A percentile compares a stretch with the other conserved stretches of the same genome.
phyloP scores from a whole-genome alignment of 2,797 vertebrate species.

The Microchirus variegatus region DNA sequence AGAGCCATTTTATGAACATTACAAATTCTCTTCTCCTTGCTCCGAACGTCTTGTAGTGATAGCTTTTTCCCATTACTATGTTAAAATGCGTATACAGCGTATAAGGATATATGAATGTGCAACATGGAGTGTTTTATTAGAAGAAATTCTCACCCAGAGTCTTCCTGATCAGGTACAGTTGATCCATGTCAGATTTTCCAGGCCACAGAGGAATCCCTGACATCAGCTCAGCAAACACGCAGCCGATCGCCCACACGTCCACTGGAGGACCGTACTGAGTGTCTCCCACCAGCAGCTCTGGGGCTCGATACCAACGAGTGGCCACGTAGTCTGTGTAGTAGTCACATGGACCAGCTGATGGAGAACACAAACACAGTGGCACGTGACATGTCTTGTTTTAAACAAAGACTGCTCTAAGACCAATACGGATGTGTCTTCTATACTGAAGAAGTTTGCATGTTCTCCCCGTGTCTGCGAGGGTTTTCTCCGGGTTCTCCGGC shows the following conservation, averaged over 20 bases:
- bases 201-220: constrained; percentile 92
- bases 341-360: constrained; percentile 89
- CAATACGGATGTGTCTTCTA: neutral
- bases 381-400: neutral
- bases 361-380: neutral
- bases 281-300: constrained; percentile 93
- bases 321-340: constrained; percentile 97
- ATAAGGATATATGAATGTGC: no score
- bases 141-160: constrained; percentile 88
- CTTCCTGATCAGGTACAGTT: constrained; percentile 92
- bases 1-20: no score
- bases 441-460: no score
- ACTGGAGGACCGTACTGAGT: constrained; percentile 91
- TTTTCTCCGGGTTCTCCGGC: no score
- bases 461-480: no score
- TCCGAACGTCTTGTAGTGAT: no score
- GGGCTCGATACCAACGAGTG: constrained; percentile 93
- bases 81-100: no score
- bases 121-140: no score
- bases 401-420: no score
- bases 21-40: no score
- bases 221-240: constrained; percentile 92
- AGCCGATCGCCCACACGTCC: constrained; percentile 94
- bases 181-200: constrained; percentile 92
- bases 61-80: no score